Percentiles rank a stretch among this genome's conserved stretches.
Evolutionary conservation across 1,140 invertebrate species (phyloP).

Genomic region (Ephestia elutella): DNA sequence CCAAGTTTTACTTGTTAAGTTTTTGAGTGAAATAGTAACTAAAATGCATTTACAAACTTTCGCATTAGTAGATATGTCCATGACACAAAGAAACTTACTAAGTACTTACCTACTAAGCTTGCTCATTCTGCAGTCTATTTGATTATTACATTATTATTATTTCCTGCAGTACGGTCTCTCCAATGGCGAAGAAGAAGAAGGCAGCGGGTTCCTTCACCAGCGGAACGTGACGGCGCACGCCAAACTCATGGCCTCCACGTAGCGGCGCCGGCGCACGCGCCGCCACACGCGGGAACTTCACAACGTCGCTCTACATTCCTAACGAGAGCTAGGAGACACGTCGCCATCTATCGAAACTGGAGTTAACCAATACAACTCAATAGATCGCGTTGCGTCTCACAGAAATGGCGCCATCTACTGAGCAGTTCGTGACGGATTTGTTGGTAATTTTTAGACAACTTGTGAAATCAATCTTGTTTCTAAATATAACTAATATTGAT

Average conservation of each 20-base stretch:
- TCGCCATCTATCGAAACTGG: neutral
- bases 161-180: conserved; percentile 49
- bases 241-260: conserved; percentile 86
- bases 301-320: neutral
- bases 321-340: neutral
- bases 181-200: conserved; percentile 66
- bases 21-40: too few relatives aligned
- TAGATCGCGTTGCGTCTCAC: neutral
- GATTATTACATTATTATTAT: too few relatives aligned
- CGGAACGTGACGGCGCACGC: conserved; percentile 86
- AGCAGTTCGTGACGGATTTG: neutral
- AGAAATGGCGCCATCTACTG: neutral
- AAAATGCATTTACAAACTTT: too few relatives aligned
- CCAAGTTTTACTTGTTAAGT: too few relatives aligned
- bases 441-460: too few relatives aligned
- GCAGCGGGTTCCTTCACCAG: conserved; percentile 83
- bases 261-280: conserved; percentile 34
- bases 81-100: too few relatives aligned
- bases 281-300: neutral
- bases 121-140: too few relatives aligned
- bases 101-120: too few relatives aligned
- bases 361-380: neutral
- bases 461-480: too few relatives aligned
- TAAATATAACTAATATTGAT: too few relatives aligned
- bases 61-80: too few relatives aligned